Conservation (phyloP, 2,797 vertebrate species). For the Microctenopoma stevenorrisi region DNA sequence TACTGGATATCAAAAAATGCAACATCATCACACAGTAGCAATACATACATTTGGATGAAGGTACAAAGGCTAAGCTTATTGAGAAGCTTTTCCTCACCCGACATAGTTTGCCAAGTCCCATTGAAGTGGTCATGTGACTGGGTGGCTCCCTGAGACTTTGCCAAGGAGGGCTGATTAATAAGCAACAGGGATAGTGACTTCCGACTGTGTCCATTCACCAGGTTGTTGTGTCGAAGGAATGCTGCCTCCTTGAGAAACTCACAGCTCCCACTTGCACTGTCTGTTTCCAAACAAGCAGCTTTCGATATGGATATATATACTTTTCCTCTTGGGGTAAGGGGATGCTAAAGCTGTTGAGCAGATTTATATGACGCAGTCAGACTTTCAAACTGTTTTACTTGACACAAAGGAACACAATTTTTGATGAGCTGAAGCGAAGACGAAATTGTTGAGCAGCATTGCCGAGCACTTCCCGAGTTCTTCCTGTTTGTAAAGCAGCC, state of each 20-base stretch:
- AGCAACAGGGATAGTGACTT: conserved; percentile 61
- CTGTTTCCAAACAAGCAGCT: conserved; percentile 44
- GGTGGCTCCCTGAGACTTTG: conserved; percentile 30
- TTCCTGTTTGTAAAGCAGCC: conserved; percentile 20
- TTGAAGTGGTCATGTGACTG: conserved; percentile 53
- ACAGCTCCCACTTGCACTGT: conserved; percentile 35
- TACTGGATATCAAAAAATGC: conserved; percentile 24
- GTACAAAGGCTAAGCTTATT: conserved; percentile 22
- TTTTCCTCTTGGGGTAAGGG: conserved; percentile 9
- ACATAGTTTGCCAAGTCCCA: conserved; percentile 44
- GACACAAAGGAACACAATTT: conserved; percentile 17
- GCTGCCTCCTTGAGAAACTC: conserved; percentile 51
- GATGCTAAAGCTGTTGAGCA: conserved; percentile 36
- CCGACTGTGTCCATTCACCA: conserved; percentile 68
- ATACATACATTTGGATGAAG: conserved; percentile 21
- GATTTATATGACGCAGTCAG: conserved; percentile 9
- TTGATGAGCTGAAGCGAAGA: conserved; percentile 4
- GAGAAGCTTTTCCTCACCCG: conserved; percentile 15
- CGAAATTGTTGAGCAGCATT: conserved; percentile 18
- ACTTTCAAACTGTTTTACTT: conserved; percentile 24
- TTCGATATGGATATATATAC: conserved; percentile 2
- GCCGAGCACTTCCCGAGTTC: conserved; percentile 1
- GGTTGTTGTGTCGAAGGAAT: conserved; percentile 71
- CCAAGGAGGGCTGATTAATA: conserved; percentile 66
- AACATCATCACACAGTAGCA: conserved; percentile 19